These are phyloP conservation scores for Petaurus breviceps DNA, from an alignment of 2,113 vertebrate species.

Conservation along the genomic window DNA sequence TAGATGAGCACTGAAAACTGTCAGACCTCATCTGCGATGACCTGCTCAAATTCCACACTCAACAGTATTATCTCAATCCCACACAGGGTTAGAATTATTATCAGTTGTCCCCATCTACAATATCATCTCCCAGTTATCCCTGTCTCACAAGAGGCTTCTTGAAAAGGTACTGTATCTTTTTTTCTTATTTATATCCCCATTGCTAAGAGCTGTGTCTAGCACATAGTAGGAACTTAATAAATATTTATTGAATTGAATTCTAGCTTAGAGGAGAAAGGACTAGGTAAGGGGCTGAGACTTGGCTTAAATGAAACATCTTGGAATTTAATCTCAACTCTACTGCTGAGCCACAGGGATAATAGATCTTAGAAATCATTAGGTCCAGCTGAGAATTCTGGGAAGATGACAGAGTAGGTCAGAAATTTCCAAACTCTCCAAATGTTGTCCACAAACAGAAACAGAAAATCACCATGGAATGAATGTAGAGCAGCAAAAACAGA, in stretches of 20 bases:
- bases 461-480: too few species aligned
- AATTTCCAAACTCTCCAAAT: too few species aligned
- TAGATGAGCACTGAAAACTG: background rate
- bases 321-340: background rate
- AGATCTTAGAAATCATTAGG: background rate
- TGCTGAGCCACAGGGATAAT: background rate
- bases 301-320: background rate
- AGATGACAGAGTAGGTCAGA: too few species aligned
- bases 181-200: too few species aligned
- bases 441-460: too few species aligned
- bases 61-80: background rate
- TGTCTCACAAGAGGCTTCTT: background rate
- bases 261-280: background rate
- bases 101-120: background rate
- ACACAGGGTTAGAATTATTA: too few species aligned
- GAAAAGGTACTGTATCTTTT: background rate
- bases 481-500: too few species aligned
- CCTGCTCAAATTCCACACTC: background rate
- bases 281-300: background rate
- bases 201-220: background rate
- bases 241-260: background rate
- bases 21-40: background rate
- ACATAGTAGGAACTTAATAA: background rate
- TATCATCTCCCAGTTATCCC: background rate
- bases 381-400: background rate